These are phyloP conservation scores for Tringa solitaria DNA, from an alignment of 2,113 vertebrate genomes.

Conservation along the genomic window DNA sequence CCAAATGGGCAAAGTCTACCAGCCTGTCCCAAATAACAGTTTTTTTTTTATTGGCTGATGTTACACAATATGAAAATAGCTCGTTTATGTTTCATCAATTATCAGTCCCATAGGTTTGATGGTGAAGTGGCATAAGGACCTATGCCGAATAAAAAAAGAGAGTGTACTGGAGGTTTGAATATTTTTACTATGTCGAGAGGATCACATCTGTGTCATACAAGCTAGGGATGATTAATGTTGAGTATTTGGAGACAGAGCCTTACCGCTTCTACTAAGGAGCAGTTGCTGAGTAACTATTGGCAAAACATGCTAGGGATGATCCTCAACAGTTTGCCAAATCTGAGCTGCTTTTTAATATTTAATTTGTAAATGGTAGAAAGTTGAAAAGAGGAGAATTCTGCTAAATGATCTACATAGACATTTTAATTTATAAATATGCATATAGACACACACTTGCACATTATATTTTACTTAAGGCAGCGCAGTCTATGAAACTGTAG, in stretches of 20 bases:
- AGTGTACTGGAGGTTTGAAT: neutral
- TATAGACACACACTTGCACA: rapidly evolving
- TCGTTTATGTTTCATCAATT: neutral
- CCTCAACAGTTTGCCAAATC: neutral
- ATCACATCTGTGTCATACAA: neutral
- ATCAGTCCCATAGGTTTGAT: neutral
- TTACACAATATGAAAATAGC: neutral
- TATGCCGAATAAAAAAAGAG: neutral
- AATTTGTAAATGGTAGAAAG: neutral
- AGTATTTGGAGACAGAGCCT: neutral
- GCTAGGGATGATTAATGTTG: neutral
- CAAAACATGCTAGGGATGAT: neutral
- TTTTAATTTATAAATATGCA: neutral
- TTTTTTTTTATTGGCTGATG: neutral
- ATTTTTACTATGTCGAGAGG: neutral
- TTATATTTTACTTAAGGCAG: neutral
- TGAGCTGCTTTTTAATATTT: neutral
- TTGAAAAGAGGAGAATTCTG: neutral
- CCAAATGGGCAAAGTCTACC: neutral
- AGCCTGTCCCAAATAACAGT: neutral
- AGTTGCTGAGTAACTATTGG: neutral
- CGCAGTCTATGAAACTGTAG: neutral
- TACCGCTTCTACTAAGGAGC: rapidly evolving
- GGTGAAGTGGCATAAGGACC: neutral
- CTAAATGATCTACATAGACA: neutral